These are phyloP conservation scores for Geococcyx californianus DNA, from an alignment of 2,113 vertebrate species.

Conservation along the genomic window DNA sequence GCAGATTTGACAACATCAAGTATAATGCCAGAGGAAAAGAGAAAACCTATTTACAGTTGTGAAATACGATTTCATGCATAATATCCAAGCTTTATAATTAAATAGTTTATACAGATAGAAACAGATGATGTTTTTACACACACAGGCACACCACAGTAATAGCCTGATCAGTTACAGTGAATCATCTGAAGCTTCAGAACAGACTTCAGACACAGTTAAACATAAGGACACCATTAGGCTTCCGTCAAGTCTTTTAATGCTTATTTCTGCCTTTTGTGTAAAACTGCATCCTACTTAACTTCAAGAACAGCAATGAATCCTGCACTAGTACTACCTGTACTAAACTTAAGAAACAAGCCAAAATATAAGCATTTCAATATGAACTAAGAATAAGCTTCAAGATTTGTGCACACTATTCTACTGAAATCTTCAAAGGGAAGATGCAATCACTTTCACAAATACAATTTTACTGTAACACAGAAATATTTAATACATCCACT, in stretches of 20 bases:
- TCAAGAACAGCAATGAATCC: neutral
- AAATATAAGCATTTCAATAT: neutral
- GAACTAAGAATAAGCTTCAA: neutral
- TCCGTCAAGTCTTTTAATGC: neutral
- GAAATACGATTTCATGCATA: neutral
- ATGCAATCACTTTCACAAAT: neutral
- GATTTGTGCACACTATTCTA: neutral
- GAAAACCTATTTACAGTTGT: neutral
- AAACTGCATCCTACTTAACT: neutral
- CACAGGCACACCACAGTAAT: neutral
- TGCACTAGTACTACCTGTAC: neutral
- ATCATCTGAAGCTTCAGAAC: neutral
- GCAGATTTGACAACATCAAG: neutral
- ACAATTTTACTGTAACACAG: neutral
- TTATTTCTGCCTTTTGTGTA: neutral
- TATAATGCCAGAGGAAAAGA: neutral
- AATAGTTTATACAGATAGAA: neutral
- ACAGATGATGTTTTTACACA: neutral
- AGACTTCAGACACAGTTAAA: neutral
- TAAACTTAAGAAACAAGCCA: neutral
- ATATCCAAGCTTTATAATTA: neutral
- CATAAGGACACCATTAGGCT: neutral
- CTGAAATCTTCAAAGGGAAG: neutral
- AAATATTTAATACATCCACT: neutral
- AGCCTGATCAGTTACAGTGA: rapidly evolving